Base-by-base conservation (phyloP, 2,888 invertebrate species). In the Andrena minutula region DNA sequence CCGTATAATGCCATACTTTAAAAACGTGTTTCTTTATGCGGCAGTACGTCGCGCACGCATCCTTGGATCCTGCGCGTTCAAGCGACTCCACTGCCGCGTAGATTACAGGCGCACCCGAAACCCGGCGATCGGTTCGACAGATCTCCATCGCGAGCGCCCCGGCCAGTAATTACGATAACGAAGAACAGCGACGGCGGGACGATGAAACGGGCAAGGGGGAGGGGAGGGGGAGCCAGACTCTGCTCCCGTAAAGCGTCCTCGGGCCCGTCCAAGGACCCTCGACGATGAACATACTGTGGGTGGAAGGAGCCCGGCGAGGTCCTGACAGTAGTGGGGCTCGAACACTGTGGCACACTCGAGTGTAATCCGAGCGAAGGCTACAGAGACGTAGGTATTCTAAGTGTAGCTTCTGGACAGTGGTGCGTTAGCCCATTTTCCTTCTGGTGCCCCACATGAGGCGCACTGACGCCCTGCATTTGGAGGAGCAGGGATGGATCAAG, bases 11-110 rank as follows among this genome's bases (percentile, higher is more conserved):
- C 6, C 58, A 75, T 75, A n/a, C 51, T 81, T 82, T 72, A 71
- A 81, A 81, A 81, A 80, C 66, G 65, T 75, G 65, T 80, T 80
- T 80, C 70, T 70, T 80, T 66, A 70, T 68, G 70, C 53, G 66
- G 51, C 58, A 0, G 20, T 26, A 56, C 32, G 51, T 28, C 16
- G 16, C 56, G 58, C 35, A 12, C 65, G n/a, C 2, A 49, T 49
- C 49, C 51, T 41, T 23, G 68, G 53, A 63, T 51, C 64, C 32
- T 16, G 6, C 28, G 51, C 26, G 10, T 20, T 35, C 47, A 35
- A 28, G 26, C 41, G 51, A 23, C 63, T 28, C 75, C 75, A 68
- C 41, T 41, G 1, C 41, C 51, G 56, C 79, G 73, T 73, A 61
- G 66, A 80, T 79, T 79, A 73, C 79, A 64, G 68, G 68, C 80